Conservation (phyloP, 2,888 invertebrate species). For the Siphonodentalium dalli region DNA sequence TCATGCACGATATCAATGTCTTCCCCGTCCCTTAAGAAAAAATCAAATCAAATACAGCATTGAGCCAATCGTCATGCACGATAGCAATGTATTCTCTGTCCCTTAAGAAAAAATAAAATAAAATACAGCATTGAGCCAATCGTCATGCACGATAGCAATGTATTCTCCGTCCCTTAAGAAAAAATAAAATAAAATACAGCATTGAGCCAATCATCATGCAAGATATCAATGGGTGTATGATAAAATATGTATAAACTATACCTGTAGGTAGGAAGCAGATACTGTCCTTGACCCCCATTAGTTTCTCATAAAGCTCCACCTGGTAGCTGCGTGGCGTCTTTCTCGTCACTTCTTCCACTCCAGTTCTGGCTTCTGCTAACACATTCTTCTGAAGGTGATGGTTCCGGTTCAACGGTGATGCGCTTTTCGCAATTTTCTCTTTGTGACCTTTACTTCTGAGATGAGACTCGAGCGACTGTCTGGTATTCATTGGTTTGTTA, state of each 20-base stretch:
- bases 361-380: too few species aligned
- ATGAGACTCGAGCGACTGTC: conserved; percentile 36
- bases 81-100: conserved; percentile 56
- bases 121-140: conserved; percentile 46
- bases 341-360: conserved; percentile 24
- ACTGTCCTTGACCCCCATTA: conserved; percentile 40
- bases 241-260: too few species aligned
- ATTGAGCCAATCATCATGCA: conserved; percentile 49
- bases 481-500: conserved; percentile 39
- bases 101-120: conserved; percentile 36
- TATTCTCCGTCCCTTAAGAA: conserved; percentile 56
- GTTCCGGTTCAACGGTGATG: conserved; percentile 28
- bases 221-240: conserved; percentile 35
- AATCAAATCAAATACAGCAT: conserved; percentile 40
- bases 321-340: conserved; percentile 47
- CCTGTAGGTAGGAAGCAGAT: conserved; percentile 58
- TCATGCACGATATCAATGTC: conserved; percentile 51
- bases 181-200: conserved; percentile 33
- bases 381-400: too few species aligned
- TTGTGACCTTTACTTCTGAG: conserved; percentile 39
- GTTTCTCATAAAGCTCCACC: conserved; percentile 45
- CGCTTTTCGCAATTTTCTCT: conserved; percentile 32
- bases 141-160: conserved; percentile 48
- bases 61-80: conserved; percentile 45
- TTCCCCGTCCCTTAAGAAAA: conserved; percentile 53